Evolutionary conservation across 1,140 invertebrate genomes (phyloP).

Genomic region (Hirudo medicinalis): DNA sequence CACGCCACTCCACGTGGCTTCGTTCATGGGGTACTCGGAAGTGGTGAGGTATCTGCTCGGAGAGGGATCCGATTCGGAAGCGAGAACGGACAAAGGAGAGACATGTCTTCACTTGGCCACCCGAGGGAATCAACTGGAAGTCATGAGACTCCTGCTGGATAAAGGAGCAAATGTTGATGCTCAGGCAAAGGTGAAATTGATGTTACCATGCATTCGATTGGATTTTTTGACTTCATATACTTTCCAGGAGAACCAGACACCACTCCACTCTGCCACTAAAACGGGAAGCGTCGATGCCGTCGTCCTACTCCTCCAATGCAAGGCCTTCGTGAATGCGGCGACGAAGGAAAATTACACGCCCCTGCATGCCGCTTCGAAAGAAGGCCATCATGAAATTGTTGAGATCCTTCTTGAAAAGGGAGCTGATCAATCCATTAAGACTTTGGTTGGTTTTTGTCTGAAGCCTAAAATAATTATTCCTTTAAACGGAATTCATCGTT

Average conservation of each 20-base stretch:
- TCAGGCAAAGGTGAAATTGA: slow-evolving; percentile 57
- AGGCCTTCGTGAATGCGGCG: slow-evolving; percentile 29
- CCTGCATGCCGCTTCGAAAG: slow-evolving; percentile 83
- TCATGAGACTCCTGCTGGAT: slow-evolving; percentile 22
- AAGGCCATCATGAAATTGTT: slow-evolving; percentile 95
- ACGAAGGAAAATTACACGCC: slow-evolving; percentile 78
- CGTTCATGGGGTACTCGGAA: slow-evolving; percentile 68
- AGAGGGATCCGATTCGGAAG: not conserved
- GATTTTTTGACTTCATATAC: not conserved
- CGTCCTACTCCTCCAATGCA: slow-evolving; percentile 50
- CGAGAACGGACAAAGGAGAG: slow-evolving; percentile 43
- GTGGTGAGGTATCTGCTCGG: slow-evolving; percentile 2
- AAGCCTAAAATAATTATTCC: not conserved
- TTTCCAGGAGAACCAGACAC: slow-evolving; percentile 67
- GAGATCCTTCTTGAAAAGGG: slow-evolving; percentile 86
- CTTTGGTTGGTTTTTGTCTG: slow-evolving; percentile 20
- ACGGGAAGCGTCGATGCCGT: slow-evolving; percentile 85
- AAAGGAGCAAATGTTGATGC: slow-evolving; percentile 82
- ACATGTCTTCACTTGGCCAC: slow-evolving; percentile 18
- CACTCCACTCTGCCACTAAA: slow-evolving; percentile 93
- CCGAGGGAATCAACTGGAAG: slow-evolving; percentile 13
- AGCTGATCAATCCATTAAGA: slow-evolving; percentile 64
- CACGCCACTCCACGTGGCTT: slow-evolving; percentile 91
- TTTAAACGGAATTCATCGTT: not conserved
- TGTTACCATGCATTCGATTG: not conserved